phyloP scores from a whole-genome alignment of 1,140 invertebrate species.

The Onthophagus taurus region DNA sequence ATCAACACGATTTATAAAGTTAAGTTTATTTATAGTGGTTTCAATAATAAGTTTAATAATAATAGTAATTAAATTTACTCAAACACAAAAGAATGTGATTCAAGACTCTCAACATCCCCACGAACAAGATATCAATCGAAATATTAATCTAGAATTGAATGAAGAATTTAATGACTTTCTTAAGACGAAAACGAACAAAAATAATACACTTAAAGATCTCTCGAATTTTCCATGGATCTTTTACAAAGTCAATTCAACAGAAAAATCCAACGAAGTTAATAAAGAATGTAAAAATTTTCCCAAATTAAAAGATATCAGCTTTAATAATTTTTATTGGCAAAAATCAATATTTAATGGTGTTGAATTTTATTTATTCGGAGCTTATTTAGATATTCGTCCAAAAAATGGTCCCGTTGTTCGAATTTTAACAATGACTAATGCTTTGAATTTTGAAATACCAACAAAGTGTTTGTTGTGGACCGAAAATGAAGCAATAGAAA shows the following conservation, averaged over 20 bases:
- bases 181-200: too few relatives aligned
- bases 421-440: constrained; percentile 78
- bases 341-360: constrained; percentile 65
- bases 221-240: constrained; percentile 1
- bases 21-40: too few relatives aligned
- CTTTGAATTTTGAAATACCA: constrained; percentile 67
- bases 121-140: too few relatives aligned
- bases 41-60: too few relatives aligned
- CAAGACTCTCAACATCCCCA: too few relatives aligned
- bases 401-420: constrained; percentile 67
- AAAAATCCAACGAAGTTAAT: constrained; percentile 41
- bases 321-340: constrained; percentile 86
- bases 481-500: constrained; percentile 61
- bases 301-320: constrained; percentile 74
- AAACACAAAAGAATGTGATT: too few relatives aligned
- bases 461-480: constrained; percentile 86
- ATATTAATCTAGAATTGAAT: too few relatives aligned
- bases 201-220: not conserved
- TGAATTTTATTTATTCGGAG: constrained; percentile 77
- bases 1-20: too few relatives aligned
- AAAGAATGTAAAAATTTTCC: constrained; percentile 68
- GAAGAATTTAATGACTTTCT: too few relatives aligned
- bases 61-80: too few relatives aligned
- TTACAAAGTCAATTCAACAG: not conserved
- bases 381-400: constrained; percentile 73